Percentiles rank a stretch among this genome's conserved stretches.
Conservation (phyloP, 2,888 invertebrate species). For the Leucophora obtusa region DNA sequence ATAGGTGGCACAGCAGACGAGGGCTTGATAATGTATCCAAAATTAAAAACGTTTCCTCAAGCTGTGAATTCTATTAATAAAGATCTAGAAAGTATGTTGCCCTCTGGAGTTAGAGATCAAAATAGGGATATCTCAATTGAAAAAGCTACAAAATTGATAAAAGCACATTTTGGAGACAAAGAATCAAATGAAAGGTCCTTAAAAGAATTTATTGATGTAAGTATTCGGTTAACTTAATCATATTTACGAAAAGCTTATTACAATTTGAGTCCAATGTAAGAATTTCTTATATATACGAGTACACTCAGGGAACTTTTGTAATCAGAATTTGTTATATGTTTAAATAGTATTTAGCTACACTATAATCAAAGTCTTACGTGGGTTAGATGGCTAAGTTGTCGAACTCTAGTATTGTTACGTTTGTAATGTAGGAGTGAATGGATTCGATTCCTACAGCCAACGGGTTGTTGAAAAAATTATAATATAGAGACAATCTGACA, state of each 20-base stretch:
- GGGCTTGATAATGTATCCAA: constrained; percentile 72
- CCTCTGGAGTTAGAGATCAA: constrained; percentile 64
- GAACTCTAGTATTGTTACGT: too few species aligned
- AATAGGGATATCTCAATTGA: constrained; percentile 52
- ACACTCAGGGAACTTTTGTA: too few species aligned
- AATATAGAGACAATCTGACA: too few species aligned
- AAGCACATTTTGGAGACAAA: constrained; percentile 78
- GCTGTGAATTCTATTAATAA: constrained; percentile 64
- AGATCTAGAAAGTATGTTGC: constrained; percentile 65
- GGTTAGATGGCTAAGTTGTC: too few species aligned
- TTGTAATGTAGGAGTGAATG: too few species aligned
- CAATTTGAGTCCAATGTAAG: too few species aligned
- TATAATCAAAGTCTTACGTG: too few species aligned
- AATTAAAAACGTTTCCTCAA: constrained; percentile 64
- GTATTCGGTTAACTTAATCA: constrained; percentile 33
- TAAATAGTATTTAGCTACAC: too few species aligned
- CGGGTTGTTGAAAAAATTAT: too few species aligned
- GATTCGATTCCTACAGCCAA: too few species aligned
- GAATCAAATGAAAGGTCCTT: constrained; percentile 72
- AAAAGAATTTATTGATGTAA: constrained; percentile 73
- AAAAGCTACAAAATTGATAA: constrained; percentile 72
- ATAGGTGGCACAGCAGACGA: constrained; percentile 75
- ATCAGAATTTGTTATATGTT: too few species aligned
- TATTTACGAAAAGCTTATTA: neutral
- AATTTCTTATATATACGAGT: too few species aligned